Evolutionary conservation across 2,888 invertebrate species (phyloP).

Genomic region (Pammene aurita): DNA sequence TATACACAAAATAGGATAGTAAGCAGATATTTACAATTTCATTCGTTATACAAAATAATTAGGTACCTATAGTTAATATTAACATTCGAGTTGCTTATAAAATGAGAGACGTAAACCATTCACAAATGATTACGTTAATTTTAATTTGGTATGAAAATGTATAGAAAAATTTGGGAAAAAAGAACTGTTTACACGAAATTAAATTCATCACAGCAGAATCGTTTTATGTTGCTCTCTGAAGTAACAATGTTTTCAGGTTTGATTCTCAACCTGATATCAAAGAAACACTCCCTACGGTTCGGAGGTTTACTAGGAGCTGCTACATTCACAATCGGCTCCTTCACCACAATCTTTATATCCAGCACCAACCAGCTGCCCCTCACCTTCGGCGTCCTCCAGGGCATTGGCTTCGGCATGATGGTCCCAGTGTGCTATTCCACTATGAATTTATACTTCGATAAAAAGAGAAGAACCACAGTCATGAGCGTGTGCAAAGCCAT

Average conservation of each 20-base stretch:
- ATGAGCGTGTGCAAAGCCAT: constrained; percentile 85
- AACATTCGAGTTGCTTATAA: too few relatives aligned
- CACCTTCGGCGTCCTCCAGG: constrained; percentile 83
- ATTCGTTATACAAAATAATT: too few relatives aligned
- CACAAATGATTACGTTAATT: too few relatives aligned
- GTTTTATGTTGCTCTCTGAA: too few relatives aligned
- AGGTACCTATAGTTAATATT: too few relatives aligned
- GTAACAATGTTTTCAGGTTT: constrained; percentile 71
- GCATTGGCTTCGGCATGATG: constrained; percentile 85
- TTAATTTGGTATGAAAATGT: too few relatives aligned
- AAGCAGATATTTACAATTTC: too few relatives aligned
- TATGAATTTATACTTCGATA: constrained; percentile 85
- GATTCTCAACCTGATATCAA: constrained; percentile 81
- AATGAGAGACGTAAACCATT: too few relatives aligned
- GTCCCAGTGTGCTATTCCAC: constrained; percentile 85
- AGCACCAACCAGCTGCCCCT: constrained; percentile 82
- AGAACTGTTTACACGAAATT: too few relatives aligned
- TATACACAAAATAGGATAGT: too few relatives aligned
- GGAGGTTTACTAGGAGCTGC: constrained; percentile 83
- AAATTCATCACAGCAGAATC: too few relatives aligned
- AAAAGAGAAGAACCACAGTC: constrained; percentile 83
- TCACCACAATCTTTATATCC: constrained; percentile 79
- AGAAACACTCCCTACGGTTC: constrained; percentile 77
- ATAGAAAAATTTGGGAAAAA: too few relatives aligned
- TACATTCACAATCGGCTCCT: constrained; percentile 78